phyloP scores from a whole-genome alignment of 2,113 vertebrate genomes.

The Oreochromis niloticus region DNA sequence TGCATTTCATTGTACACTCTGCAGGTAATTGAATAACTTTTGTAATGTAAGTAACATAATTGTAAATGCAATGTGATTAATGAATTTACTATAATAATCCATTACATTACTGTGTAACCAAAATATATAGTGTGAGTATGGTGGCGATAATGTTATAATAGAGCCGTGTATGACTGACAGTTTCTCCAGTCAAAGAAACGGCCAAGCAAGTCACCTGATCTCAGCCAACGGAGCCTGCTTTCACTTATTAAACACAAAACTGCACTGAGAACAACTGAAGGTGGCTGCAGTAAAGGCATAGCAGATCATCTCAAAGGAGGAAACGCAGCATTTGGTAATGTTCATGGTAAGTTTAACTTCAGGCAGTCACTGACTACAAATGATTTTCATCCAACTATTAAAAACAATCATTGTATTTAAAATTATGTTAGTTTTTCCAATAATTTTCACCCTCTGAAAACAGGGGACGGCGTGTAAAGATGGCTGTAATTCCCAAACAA shows the following conservation, averaged over 20 bases:
- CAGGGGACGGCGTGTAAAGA: not conserved
- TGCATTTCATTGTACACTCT: not conserved
- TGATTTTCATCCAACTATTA: not conserved
- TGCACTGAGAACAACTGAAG: not conserved
- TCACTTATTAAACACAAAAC: not conserved
- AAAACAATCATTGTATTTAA: not conserved
- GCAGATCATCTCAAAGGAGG: not conserved
- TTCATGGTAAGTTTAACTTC: not conserved
- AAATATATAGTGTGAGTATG: accelerated
- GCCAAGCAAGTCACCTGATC: accelerated
- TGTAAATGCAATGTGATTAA: not conserved
- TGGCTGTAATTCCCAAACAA: not conserved
- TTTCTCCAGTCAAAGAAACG: not conserved
- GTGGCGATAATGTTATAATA: not conserved
- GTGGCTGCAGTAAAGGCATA: not conserved
- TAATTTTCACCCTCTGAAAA: not conserved
- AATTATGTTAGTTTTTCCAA: not conserved
- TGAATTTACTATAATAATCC: not conserved
- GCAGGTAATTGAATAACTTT: not conserved
- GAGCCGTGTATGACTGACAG: not conserved
- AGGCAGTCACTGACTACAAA: accelerated
- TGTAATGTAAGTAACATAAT: not conserved
- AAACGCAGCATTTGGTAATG: not conserved
- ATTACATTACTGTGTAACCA: not conserved
- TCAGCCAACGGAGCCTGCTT: not conserved